Evolutionary conservation across 2,888 invertebrate genomes (phyloP).

Genomic region (Glyphotaelius pellucidus): DNA sequence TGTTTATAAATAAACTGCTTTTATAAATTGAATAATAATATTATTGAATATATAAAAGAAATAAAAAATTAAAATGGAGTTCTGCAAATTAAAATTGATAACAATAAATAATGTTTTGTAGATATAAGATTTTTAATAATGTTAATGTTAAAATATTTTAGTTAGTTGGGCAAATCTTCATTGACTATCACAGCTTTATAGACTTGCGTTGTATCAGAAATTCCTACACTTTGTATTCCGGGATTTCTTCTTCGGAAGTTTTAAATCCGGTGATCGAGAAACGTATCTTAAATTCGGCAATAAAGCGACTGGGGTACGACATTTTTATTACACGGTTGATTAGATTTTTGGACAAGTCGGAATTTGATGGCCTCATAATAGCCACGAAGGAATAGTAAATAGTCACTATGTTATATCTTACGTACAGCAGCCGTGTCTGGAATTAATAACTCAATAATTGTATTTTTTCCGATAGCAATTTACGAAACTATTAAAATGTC

Average conservation of each 20-base stretch:
- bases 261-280: neutral
- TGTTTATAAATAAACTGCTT: too few relatives aligned
- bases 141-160: neutral
- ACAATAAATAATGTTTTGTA: too few relatives aligned
- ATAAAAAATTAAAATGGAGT: too few relatives aligned
- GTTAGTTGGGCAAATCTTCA: neutral
- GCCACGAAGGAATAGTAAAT: neutral
- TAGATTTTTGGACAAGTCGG: neutral
- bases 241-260: neutral
- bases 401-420: neutral
- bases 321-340: neutral
- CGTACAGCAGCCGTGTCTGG: neutral
- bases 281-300: neutral
- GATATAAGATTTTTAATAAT: too few relatives aligned
- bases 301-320: conserved; percentile 2
- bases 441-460: neutral
- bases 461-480: neutral
- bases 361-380: neutral
- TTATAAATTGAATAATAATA: too few relatives aligned
- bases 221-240: neutral
- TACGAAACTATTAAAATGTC: neutral
- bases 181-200: neutral
- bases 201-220: neutral
- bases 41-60: too few relatives aligned
- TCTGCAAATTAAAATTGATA: too few relatives aligned